Evolutionary conservation across 2,797 vertebrate species (phyloP), one percentile per base, ranked within the genome.

Genomic region (Lepus townsendii): DNA sequence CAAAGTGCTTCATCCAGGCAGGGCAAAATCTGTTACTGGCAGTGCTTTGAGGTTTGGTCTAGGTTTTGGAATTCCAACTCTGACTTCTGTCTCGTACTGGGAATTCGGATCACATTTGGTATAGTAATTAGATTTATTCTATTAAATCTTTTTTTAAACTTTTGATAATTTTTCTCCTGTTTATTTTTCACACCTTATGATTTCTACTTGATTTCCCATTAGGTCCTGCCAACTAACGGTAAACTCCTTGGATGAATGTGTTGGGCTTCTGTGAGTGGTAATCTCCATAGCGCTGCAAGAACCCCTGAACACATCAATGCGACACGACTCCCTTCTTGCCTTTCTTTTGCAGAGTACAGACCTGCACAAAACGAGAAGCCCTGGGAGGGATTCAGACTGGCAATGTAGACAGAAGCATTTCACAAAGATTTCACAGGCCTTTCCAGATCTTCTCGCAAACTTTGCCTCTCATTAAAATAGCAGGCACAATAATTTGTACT

Each of bases 121-220:
- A 90, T 78, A 76, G 69, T 65, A 88, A 73, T 71, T 35, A 69
- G 60, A 69, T 79, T 95, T 92, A 95, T 94, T 68, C 52, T 75
- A 93, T 91, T 91, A 80, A 83, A 68, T 30, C 35, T 35, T 75
- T n/a, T 91, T 86, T 86, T 66, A 0, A 84, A 50, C 52, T 85
- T 94, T 83, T 93, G 88, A 73, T 96, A 76, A 91, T 85, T 96
- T 96, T 78, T 83, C 84, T 91, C 83, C 62, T 90, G 65, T 89
- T 93, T 85, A 79, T 90, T 96, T 96, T 97, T 95, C 91, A 97
- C 90, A 94, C 78, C 75, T 90, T 86, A 19, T 75, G 85, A 84
- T 94, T 96, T 88, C 82, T 88, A 42, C 90, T 85, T 95, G 92
- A 96, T 93, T 97, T 94, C 85, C 97, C 94, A 92, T 77, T 96